Conservation (phyloP, 2,888 invertebrate species). For the Baccha elongata region DNA sequence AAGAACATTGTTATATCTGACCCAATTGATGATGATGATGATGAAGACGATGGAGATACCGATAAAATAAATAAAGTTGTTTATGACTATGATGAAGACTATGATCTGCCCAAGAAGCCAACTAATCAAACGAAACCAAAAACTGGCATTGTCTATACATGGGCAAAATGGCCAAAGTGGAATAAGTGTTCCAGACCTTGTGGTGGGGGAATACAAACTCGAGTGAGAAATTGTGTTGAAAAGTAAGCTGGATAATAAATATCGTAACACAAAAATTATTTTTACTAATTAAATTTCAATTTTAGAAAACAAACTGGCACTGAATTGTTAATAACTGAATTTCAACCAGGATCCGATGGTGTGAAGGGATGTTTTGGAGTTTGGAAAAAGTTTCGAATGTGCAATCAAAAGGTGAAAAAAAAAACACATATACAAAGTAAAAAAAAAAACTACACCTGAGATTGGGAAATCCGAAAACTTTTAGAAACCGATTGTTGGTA, state of each 20-base stretch:
- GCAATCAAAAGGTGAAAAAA: conserved; percentile 87
- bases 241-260: conserved; percentile 77
- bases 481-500: too few species aligned
- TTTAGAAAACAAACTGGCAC: conserved; percentile 46
- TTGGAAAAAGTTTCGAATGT: conserved; percentile 90
- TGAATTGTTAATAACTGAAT: conserved; percentile 75
- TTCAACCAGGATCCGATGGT: conserved; percentile 56
- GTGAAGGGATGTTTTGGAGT: conserved; percentile 87
- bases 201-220: conserved; percentile 89
- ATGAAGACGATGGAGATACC: conserved; percentile 75
- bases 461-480: too few species aligned
- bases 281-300: not conserved
- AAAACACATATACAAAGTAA: not conserved
- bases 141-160: conserved; percentile 81
- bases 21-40: conserved; percentile 42
- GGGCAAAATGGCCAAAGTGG: conserved; percentile 90
- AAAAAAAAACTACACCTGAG: too few species aligned
- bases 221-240: conserved; percentile 87
- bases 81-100: conserved; percentile 76
- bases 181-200: conserved; percentile 89
- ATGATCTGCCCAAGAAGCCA: conserved; percentile 66
- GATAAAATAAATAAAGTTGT: conserved; percentile 21
- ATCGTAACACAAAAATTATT: not conserved
- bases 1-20: not conserved
- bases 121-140: conserved; percentile 70